phyloP scores from a whole-genome alignment of 2,797 vertebrate genomes.

The Scolopax rusticola region DNA sequence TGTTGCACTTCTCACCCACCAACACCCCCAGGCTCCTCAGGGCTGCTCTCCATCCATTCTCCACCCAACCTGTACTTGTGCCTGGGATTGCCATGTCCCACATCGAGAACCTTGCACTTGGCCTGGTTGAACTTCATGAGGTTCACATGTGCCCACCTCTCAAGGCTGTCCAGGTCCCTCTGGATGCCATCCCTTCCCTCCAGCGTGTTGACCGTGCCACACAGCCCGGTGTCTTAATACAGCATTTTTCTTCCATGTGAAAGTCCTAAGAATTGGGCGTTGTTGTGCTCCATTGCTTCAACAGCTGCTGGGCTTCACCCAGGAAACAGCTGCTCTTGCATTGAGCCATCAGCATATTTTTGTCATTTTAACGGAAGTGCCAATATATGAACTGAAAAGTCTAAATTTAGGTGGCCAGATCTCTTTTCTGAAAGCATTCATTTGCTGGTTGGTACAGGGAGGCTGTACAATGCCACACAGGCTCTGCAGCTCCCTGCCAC shows the following conservation, averaged over 20 bases:
- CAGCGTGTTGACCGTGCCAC: too few relatives aligned
- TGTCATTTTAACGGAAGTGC: background rate
- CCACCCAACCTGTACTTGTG: too few relatives aligned
- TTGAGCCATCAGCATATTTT: accelerated
- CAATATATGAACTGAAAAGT: background rate
- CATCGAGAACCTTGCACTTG: too few relatives aligned
- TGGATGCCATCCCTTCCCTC: too few relatives aligned
- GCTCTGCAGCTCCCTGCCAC: background rate
- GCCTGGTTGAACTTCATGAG: too few relatives aligned
- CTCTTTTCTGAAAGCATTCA: background rate
- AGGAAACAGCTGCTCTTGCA: background rate
- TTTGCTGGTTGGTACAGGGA: background rate
- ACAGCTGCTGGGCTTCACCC: background rate
- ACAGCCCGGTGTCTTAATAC: background rate
- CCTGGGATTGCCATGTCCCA: too few relatives aligned
- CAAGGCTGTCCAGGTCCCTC: too few relatives aligned
- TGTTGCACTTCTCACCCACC: too few relatives aligned
- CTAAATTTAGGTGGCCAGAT: background rate
- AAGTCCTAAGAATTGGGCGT: background rate
- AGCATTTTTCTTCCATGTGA: background rate
- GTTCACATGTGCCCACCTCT: too few relatives aligned
- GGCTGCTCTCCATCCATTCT: too few relatives aligned
- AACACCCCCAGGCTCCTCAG: too few relatives aligned
- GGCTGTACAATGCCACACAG: accelerated
- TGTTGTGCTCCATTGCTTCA: background rate